These are phyloP conservation scores for Sporophila hypoxantha DNA, from an alignment of 2,113 vertebrate species.

Conservation along the genomic window DNA sequence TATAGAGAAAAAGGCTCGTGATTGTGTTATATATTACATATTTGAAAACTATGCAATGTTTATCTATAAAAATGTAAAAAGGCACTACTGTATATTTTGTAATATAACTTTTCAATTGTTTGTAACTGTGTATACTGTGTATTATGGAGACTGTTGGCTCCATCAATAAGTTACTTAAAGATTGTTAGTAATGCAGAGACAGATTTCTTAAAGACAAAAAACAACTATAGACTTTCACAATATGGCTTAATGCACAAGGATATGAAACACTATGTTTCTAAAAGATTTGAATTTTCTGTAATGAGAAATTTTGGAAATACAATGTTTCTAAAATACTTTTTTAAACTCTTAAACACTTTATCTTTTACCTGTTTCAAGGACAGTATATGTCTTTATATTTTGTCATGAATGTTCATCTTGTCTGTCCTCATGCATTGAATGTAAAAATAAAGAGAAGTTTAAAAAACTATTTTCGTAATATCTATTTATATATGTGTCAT, in stretches of 20 bases:
- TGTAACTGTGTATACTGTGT: conserved; percentile 10
- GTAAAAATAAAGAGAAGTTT: conserved; percentile 53
- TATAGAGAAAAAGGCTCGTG: conserved; percentile 19
- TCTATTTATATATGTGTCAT: background rate
- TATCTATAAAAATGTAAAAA: conserved; percentile 55
- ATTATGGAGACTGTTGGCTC: background rate
- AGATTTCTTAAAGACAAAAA: background rate
- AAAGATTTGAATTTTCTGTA: background rate
- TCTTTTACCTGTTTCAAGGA: conserved; percentile 8
- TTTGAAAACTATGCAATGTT: conserved; percentile 52
- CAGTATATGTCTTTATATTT: background rate
- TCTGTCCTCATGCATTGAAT: conserved; percentile 12
- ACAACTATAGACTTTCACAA: background rate
- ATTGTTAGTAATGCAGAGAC: conserved; percentile 4
- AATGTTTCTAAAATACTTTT: conserved; percentile 36
- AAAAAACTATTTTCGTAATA: background rate
- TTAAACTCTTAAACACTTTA: background rate
- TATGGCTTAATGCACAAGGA: background rate
- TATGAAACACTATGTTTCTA: background rate
- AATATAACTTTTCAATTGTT: conserved; percentile 44
- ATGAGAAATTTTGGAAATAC: conserved; percentile 9
- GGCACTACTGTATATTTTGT: conserved; percentile 60
- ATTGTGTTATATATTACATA: conserved; percentile 39
- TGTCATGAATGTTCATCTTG: background rate
- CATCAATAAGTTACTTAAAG: background rate